Evolutionary conservation across 1,140 invertebrate genomes (phyloP).

Genomic region (Heliconius congener): DNA sequence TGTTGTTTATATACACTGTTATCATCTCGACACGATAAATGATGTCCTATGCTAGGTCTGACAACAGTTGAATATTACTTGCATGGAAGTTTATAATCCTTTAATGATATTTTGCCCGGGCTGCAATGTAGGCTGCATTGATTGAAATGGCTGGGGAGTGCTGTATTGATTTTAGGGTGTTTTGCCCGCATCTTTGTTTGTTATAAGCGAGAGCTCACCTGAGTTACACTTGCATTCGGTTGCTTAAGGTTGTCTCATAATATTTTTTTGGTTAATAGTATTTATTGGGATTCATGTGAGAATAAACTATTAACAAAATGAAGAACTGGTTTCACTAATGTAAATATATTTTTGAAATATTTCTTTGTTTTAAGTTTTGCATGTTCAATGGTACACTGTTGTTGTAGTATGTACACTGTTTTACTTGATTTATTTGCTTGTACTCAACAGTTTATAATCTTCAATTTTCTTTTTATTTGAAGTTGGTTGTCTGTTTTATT

Average conservation of each 20-base stretch:
- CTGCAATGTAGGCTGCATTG: conserved; percentile 37
- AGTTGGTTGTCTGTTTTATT: too few relatives aligned
- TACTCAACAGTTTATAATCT: background rate
- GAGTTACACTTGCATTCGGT: conserved; percentile 2
- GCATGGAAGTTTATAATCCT: conserved; percentile 25
- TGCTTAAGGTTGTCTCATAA: background rate
- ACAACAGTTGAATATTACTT: conserved; percentile 32
- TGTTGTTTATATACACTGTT: background rate
- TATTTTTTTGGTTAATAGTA: background rate
- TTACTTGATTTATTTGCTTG: background rate
- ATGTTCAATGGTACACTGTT: background rate
- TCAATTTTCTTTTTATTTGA: too few relatives aligned
- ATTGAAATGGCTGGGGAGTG: conserved; percentile 28
- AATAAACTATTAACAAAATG: background rate
- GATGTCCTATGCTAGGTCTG: conserved; percentile 17
- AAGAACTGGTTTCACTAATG: background rate
- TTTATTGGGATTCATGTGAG: background rate
- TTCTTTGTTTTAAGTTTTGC: background rate
- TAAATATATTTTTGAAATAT: background rate
- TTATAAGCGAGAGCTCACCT: background rate
- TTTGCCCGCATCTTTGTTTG: conserved; percentile 21
- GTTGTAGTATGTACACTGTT: background rate
- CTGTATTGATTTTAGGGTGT: conserved; percentile 30
- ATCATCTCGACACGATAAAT: conserved; percentile 21
- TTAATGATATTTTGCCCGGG: conserved; percentile 38